Conservation (phyloP, 2,888 invertebrate species). For the Caenorhabditis afra region DNA sequence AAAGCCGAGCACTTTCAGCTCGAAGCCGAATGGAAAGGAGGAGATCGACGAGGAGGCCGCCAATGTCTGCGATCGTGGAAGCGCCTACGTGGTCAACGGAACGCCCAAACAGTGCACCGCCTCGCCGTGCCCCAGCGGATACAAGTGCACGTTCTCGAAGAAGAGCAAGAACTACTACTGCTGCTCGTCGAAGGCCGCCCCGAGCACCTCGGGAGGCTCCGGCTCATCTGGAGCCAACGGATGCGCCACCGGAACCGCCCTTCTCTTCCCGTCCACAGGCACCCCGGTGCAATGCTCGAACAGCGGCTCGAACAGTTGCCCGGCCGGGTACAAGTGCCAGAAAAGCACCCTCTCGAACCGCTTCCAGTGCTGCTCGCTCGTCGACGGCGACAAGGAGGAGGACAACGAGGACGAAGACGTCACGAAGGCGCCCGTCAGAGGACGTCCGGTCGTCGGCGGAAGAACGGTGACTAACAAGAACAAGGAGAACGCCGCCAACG, state of each 20-base stretch:
- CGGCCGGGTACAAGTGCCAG: constrained; percentile 73
- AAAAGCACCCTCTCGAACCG: constrained; percentile 55
- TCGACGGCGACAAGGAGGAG: constrained; percentile 25
- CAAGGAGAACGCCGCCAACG: constrained; percentile 51
- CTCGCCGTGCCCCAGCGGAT: constrained; percentile 73
- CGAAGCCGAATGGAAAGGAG: constrained; percentile 53
- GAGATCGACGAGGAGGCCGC: constrained; percentile 48
- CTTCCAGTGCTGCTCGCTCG: constrained; percentile 64
- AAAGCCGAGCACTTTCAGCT: constrained; percentile 49
- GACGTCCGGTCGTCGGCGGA: constrained; percentile 52
- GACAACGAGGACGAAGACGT: constrained; percentile 33
- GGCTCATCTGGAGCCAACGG: constrained; percentile 63
- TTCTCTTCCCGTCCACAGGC: constrained; percentile 79
- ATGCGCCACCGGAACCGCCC: constrained; percentile 75
- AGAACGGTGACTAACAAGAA: constrained; percentile 32
- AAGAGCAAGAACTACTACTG: constrained; percentile 70
- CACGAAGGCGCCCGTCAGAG: constrained; percentile 38
- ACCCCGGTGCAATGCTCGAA: constrained; percentile 78
- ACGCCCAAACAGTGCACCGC: constrained; percentile 77
- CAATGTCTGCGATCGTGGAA: constrained; percentile 76
- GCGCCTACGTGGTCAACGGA: constrained; percentile 74
- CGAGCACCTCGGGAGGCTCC: constrained; percentile 14
- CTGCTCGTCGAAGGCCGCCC: constrained; percentile 56
- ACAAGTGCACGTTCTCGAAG: constrained; percentile 78
- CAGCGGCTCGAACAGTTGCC: constrained; percentile 73